phyloP scores from a whole-genome alignment of 1,140 invertebrate species.

The Tetragnatha versicolor region DNA sequence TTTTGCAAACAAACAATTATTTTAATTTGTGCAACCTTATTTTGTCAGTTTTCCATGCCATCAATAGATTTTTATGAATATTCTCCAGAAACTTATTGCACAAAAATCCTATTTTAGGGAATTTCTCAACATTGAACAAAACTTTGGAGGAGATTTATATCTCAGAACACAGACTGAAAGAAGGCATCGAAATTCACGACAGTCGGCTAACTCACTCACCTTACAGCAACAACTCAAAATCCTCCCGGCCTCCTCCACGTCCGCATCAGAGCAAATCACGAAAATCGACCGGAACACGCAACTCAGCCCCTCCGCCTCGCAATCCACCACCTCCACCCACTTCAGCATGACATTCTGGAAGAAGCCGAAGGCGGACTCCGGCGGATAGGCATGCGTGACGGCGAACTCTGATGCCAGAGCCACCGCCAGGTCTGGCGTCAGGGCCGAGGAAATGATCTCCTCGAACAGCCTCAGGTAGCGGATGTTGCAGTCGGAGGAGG shows the following conservation, averaged over 20 bases:
- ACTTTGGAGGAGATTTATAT: no score
- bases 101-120: no score
- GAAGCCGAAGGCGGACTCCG: not conserved
- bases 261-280: not conserved
- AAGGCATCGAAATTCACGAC: no score
- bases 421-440: not conserved
- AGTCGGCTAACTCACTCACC: slow-evolving; percentile 2
- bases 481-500: not conserved
- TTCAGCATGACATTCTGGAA: not conserved
- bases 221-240: slow-evolving; percentile 12
- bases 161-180: no score
- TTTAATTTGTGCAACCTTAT: no score
- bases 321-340: not conserved
- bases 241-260: not conserved
- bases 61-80: no score
- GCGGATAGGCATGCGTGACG: not conserved
- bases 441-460: not conserved
- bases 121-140: no score
- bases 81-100: no score
- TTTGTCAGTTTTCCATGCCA: no score
- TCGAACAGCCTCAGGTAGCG: not conserved
- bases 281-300: slow-evolving; percentile 14
- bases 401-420: not conserved
- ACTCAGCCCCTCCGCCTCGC: not conserved
- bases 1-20: no score